Evolutionary conservation across 2,113 vertebrate genomes (phyloP).

Genomic region (Paraplagusia blochii): DNA sequence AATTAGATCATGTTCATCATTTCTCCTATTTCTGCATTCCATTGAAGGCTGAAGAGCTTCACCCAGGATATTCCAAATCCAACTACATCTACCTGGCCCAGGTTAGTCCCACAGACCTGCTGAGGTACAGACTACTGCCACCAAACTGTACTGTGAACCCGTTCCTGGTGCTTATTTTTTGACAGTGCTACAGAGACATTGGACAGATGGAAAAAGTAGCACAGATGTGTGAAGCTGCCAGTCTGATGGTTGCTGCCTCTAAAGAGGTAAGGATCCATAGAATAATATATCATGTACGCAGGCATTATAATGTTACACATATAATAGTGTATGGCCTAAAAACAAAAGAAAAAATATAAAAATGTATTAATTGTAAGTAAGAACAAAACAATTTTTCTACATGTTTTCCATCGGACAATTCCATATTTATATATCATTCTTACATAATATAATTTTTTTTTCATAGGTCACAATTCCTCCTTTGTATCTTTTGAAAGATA

Average conservation of each 20-base stretch:
- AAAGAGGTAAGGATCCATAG: conserved; percentile 81
- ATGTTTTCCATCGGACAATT: too few relatives aligned
- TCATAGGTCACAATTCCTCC: too few relatives aligned
- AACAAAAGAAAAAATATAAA: too few relatives aligned
- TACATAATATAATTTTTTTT: too few relatives aligned
- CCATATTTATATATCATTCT: too few relatives aligned
- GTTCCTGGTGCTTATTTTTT: background rate
- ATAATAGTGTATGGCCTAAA: too few relatives aligned
- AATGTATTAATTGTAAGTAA: too few relatives aligned
- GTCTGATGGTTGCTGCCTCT: conserved; percentile 72
- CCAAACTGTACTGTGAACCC: background rate
- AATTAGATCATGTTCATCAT: background rate
- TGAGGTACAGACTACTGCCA: background rate
- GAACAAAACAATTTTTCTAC: too few relatives aligned
- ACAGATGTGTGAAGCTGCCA: conserved; percentile 84
- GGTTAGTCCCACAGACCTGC: conserved; percentile 70
- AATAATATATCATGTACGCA: too few relatives aligned
- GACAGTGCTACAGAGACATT: conserved; percentile 88
- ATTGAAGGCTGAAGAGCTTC: conserved; percentile 89
- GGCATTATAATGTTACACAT: too few relatives aligned
- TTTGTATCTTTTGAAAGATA: background rate
- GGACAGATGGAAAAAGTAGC: conserved; percentile 76
- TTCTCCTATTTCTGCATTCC: conserved; percentile 15
- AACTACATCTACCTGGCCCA: conserved; percentile 93
- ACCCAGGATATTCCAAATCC: conserved; percentile 85